A percentile compares a stretch with the other conserved stretches of the same genome.
These are phyloP conservation scores for Microcebus tavaratra DNA, from an alignment of 2,113 vertebrate genomes.

Conservation along the genomic window DNA sequence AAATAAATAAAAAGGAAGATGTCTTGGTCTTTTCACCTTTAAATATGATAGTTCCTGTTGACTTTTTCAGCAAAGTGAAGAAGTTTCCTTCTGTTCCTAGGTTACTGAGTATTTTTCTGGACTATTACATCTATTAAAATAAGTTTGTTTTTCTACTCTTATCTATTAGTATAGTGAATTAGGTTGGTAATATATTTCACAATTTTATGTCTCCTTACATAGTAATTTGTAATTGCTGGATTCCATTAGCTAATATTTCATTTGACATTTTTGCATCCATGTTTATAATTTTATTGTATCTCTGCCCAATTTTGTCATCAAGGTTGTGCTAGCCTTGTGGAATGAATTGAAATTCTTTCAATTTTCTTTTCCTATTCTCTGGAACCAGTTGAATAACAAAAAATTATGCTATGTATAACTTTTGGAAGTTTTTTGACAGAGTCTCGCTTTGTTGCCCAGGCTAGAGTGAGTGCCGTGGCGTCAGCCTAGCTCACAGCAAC, in stretches of 20 bases:
- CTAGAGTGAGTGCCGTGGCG: too few relatives aligned
- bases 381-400: neutral
- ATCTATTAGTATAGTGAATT: neutral
- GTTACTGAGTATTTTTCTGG: neutral
- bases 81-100: neutral
- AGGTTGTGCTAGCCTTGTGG: neutral
- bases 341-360: neutral
- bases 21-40: neutral
- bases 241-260: neutral
- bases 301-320: neutral
- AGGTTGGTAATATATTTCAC: neutral
- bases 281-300: neutral
- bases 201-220: neutral
- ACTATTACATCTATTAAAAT: neutral
- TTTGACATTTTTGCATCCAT: neutral
- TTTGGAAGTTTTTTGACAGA: neutral
- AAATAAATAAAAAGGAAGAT: neutral
- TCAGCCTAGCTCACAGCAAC: too few relatives aligned
- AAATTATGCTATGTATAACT: neutral
- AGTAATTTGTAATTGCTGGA: neutral
- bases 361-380: neutral
- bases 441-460: too few relatives aligned
- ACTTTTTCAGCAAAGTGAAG: neutral
- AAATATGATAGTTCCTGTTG: too few relatives aligned
- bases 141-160: too few relatives aligned